Base-by-base conservation (phyloP, 2,113 vertebrate genomes). In the Heptranchias perlo region DNA sequence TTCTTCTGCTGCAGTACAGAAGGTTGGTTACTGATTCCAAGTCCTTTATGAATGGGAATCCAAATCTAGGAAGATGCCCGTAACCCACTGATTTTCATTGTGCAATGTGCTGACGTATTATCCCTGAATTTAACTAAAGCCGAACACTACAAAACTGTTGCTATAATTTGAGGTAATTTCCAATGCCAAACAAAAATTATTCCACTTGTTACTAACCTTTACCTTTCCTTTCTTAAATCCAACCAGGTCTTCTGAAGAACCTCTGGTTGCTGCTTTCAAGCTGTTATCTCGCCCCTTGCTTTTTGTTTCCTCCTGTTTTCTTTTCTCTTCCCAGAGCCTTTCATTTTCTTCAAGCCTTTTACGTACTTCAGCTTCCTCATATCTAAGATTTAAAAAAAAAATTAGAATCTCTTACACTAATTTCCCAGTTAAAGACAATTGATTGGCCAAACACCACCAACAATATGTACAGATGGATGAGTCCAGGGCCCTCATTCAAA, bases 321-420 rank as follows among this genome's bases (percentile, higher is more conserved):
- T 98, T 95, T 98, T 98, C 96, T 99, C 98, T 96, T 99, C 98
- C 96, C 97, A 13, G 78, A 67, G 97, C 96, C 97, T 98, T 95
- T 99, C 99, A 96, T 97, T 98, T 97, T 99, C 99, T 97, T 99
- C 99, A 62, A 99, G 98, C 96, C 98, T 98, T 97, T 99, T 99
- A n/a, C 99, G 97, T 96, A 99, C 99, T 97, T 99, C 99, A 54
- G 98, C 98, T 97, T 99, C 99, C 96, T 99, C 99, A 14, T 99
- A 99, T 97, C 99, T 99, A 89, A 96, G 96, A n/a, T 31, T 73
- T 39, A 6, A 69, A 87, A 82, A 49, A 21, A 39, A 95, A 31
- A n/a, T 49, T 16, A 13, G 28, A 94, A 47, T 78, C 39, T 94
- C n/a, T 65, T 84, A 96, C 4, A 96, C 3, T 44, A 73, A 94